Base-by-base conservation (phyloP, 1,140 invertebrate species). In the Hesperophylax magnus region DNA sequence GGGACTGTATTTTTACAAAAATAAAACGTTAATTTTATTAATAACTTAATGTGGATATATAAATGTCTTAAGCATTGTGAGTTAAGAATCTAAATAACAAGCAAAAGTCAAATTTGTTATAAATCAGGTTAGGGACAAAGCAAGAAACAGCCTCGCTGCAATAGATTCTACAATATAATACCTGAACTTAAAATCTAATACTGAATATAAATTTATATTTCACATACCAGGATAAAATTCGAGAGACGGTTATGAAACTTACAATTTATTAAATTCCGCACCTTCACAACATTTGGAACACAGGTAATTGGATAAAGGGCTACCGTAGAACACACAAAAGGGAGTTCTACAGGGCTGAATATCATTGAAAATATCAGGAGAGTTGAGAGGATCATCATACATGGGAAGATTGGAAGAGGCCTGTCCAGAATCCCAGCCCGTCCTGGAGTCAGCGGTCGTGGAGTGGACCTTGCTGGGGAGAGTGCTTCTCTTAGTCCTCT, bases 301-400 rank as follows among this genome's bases (percentile, higher is more conserved):
- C 77, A 89, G 88, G 79, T 88, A 86, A 74, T 88, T 85, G 58
- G 89, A 87, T 39, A 80, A 87, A 0, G 87, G 84, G 65, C 87
- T 90, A 11, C 89, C 89, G 82, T 88, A 90, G 82, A 88, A 90
- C 86, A 88, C 85, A 72, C 89, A 90, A 1, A 89, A 85, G 0
- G 88, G 89, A 0, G 89, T 88, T 3, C 86, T 80, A 78, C 89
- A 90, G 0, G 87, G 88, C 18, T 84, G 81, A 3, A 89, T 88
- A 34, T 56, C 74, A 31, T 58, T 58, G 20, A 76, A 76, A 58
- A 76, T 58, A 60, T 76, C 72, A 20, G 71, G n/a, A 27, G 72
- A 31, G 9, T 76, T 15, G 31, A 18, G 53, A 1, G 34, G 3
- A 69, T 78, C 63, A 0, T 56, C 47, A 6, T 14, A 34, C 14